phyloP scores from a whole-genome alignment of 2,797 vertebrate genomes.

The Heliangelus exortis region DNA sequence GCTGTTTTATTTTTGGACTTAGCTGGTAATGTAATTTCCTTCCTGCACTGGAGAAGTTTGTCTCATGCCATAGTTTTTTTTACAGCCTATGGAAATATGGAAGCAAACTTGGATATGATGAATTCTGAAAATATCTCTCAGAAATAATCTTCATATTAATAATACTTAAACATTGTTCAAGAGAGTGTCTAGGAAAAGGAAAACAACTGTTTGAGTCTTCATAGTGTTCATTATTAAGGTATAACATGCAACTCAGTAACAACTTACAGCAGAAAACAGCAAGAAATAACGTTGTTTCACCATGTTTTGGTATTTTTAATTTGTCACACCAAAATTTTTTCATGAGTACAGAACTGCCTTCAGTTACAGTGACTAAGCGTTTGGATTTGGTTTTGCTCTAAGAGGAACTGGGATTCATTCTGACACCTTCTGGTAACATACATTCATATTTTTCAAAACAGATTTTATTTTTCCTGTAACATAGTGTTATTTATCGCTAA shows the following conservation, averaged over 20 bases:
- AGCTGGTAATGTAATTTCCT: neutral
- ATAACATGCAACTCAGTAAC: neutral
- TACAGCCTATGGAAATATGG: neutral
- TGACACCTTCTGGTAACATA: neutral
- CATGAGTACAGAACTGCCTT: neutral
- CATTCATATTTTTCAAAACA: neutral
- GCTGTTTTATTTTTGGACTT: neutral
- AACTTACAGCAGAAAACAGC: neutral
- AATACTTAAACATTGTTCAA: neutral
- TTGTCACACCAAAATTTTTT: neutral
- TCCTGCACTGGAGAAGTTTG: neutral
- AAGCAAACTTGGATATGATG: neutral
- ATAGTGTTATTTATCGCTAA: neutral
- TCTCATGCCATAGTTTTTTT: neutral
- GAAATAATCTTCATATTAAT: neutral
- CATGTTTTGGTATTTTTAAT: neutral
- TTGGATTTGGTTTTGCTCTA: neutral
- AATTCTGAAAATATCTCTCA: neutral
- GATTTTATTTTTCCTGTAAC: neutral
- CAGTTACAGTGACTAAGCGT: neutral
- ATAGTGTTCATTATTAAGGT: neutral
- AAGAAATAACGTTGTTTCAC: neutral
- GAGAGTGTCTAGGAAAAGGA: neutral
- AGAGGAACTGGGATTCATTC: neutral
- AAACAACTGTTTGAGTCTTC: neutral